Base-by-base conservation (phyloP, 2,888 invertebrate genomes). In the Uropetala carovei region DNA sequence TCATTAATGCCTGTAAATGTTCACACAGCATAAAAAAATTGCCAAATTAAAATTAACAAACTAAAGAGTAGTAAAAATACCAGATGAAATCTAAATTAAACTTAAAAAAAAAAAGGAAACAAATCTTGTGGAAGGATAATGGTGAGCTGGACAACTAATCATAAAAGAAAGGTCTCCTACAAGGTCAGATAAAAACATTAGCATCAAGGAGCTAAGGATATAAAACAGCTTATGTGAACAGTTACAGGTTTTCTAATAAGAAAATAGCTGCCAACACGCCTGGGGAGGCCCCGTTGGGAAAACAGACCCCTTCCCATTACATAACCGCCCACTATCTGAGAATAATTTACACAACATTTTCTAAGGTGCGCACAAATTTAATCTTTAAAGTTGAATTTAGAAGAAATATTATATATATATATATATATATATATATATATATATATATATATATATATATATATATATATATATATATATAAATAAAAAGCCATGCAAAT, bases 1-100 rank as follows among this genome's bases (percentile, higher is more conserved):
- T 92, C 92, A 92, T 84, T 59, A 92, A 92, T 92, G 89, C 92
- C 92, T 93, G 93, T 93, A 93, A 93, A 93, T 93, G 93, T 93
- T 93, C 93, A 93, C 93, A 93, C 93, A 93, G 89, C 89, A 89
- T 89, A 85, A 89, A 81, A 92, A 93, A 93, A 92, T 84, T 92
- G 86, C 91, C 89, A 92, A 92, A 84, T 92, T 60, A 85, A 60
- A 92, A 81, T 92, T 92, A 81, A 92, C 92, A 92, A 57, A 92
- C 64, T 92, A 22, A 92, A 64, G 92, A 91, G 22, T 84, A 75
- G 83, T 83, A 92, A 84, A 83, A 83, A 92, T 86, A 60, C 92
- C 91, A 92, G 92, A 93, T 92, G 81, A 92, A 82, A 91, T 84
- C 84, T 56, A 92, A 86, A 68, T 92, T 89, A 93, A 93, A 93